Evolutionary conservation across 2,888 invertebrate genomes (phyloP), one percentile per base, ranked within the genome.

Genomic region (Sisyra terminalis): DNA sequence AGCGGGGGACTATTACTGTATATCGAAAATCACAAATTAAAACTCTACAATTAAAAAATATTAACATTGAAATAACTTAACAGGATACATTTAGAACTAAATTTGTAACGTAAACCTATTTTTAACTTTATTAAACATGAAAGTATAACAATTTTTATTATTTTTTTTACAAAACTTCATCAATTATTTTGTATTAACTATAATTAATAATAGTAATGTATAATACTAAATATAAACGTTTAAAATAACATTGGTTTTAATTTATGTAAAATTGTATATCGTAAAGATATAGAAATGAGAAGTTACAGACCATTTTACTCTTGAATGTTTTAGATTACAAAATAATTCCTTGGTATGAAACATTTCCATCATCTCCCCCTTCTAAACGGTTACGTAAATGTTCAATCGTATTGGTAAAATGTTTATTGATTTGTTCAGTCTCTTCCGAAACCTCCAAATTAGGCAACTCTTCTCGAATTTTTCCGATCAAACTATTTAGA

Each of bases 361-460:
- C 57, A 0, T 71, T 70, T 32, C 79, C 79, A 0, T 70, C 66
- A 52, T 76, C 77, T 0, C 78, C 70, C 40, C 73, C 73, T 53
- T 79, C 78, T 60, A 70, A 63, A 52, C 79, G 66, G 53, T 78
- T 77, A 57, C 75, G 74, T 51, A 90, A 69, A 56, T 89, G 88
- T 49, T 83, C 81, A 54, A 89, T 61, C 0, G 89, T 90, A 57
- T 90, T 90, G 53, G 83, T 84, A 61, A 96, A 90, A 61, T 96
- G 96, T 57, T 88, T 89, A 47, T 86, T 85, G 50, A 98, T 92
- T 65, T 94, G 93, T 55, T 97, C 94, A 24, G 92, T 89, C 61
- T 97, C 97, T 54, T 94, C 93, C 13, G 85, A 89, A 39, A 84
- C 81, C 57, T 97, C 97, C 47, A 98, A 67, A 61, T 89, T 92